Percentiles rank a stretch among this genome's conserved stretches.
These are phyloP conservation scores for Schizotus pectinicornis DNA, from an alignment of 2,888 invertebrate species.

Conservation along the genomic window DNA sequence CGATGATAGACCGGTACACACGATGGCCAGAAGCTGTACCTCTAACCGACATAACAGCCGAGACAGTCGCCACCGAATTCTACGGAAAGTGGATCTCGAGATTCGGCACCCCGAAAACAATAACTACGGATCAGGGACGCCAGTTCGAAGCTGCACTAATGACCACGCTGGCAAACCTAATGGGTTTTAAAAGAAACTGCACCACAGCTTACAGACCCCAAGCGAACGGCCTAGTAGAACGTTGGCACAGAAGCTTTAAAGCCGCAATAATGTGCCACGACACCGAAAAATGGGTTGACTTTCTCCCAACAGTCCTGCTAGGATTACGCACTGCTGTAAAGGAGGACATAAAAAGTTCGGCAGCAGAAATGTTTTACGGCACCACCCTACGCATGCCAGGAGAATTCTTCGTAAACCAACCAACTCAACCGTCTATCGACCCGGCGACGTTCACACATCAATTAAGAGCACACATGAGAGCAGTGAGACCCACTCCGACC, in stretches of 20 bases:
- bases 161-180: not conserved
- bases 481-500: conserved; percentile 6
- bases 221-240: conserved; percentile 50
- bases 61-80: conserved; percentile 46
- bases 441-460: conserved; percentile 3
- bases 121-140: conserved; percentile 49
- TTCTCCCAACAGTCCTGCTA: conserved; percentile 48
- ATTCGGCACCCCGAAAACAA: conserved; percentile 50
- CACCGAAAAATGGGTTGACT: conserved; percentile 38
- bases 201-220: conserved; percentile 45
- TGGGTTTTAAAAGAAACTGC: not conserved
- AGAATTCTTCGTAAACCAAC: conserved; percentile 14
- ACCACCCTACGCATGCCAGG: conserved; percentile 42
- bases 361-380: conserved; percentile 49
- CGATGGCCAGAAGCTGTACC: conserved; percentile 33
- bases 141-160: conserved; percentile 44
- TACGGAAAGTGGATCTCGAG: conserved; percentile 52
- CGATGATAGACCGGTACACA: conserved; percentile 27
- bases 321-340: conserved; percentile 45
- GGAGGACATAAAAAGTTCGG: conserved; percentile 43
- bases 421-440: too few relatives aligned
- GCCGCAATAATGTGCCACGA: conserved; percentile 40
- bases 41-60: conserved; percentile 21
- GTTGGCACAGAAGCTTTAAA: conserved; percentile 45
- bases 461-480: conserved; percentile 11